These are phyloP conservation scores for Tyto alba DNA, from an alignment of 2,113 vertebrate genomes.

Conservation along the genomic window DNA sequence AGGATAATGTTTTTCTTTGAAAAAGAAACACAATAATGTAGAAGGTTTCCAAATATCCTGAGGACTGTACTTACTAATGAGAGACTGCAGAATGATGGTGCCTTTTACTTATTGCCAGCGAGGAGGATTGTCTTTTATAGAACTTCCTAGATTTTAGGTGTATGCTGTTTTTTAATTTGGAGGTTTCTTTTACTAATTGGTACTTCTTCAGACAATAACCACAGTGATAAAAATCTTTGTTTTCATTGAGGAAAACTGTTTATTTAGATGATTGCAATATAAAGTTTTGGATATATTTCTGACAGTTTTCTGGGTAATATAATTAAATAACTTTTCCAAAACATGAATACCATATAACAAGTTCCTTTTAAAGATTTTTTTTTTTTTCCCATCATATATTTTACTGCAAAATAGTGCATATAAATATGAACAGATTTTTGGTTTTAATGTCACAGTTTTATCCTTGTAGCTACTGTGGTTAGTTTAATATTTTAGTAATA, in stretches of 20 bases:
- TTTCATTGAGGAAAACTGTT: not conserved
- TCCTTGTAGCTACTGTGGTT: not conserved
- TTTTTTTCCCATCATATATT: not conserved
- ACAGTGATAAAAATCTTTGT: not conserved
- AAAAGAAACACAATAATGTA: not conserved
- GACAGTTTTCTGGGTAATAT: not conserved
- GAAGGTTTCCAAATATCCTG: conserved; percentile 3
- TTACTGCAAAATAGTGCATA: not conserved
- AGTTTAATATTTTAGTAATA: not conserved
- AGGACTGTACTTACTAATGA: not conserved
- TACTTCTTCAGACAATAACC: not conserved
- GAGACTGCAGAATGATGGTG: not conserved
- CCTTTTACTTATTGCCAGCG: not conserved
- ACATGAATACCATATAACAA: not conserved
- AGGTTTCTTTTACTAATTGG: conserved; percentile 10
- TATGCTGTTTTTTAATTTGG: not conserved
- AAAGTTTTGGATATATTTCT: not conserved
- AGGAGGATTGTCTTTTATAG: not conserved
- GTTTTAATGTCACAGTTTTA: not conserved
- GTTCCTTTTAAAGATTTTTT: not conserved
- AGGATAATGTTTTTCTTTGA: not conserved
- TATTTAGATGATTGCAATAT: not conserved
- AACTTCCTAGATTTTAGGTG: not conserved
- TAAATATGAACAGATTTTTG: not conserved
- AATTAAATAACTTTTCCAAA: not conserved